phyloP scores from a whole-genome alignment of 2,797 vertebrate genomes.

The Pygocentrus nattereri region DNA sequence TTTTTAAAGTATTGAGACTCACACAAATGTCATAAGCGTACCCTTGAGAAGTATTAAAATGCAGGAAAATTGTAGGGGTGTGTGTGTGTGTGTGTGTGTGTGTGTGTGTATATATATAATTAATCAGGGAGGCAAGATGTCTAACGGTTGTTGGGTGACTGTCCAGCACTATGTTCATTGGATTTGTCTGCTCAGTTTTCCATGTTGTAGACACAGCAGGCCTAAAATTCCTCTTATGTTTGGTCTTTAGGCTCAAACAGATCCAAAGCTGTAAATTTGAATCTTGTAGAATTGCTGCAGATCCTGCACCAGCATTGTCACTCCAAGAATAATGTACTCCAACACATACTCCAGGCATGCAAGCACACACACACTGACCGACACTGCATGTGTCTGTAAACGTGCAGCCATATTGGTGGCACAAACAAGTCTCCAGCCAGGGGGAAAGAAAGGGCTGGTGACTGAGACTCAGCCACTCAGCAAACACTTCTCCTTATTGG shows the following conservation, averaged over 20 bases:
- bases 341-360: neutral
- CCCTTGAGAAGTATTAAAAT: too few relatives aligned
- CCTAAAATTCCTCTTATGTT: neutral
- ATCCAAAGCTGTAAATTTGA: neutral
- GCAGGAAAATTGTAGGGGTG: too few relatives aligned
- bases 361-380: conserved; percentile 1
- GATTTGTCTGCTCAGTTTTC: neutral
- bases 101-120: too few relatives aligned
- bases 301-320: neutral
- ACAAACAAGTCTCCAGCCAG: conserved; percentile 27
- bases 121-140: neutral
- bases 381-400: conserved; percentile 26
- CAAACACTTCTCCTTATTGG: conserved; percentile 58
- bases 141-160: neutral
- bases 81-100: too few relatives aligned
- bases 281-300: conserved; percentile 11
- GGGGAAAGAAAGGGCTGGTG: conserved; percentile 44
- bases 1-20: too few relatives aligned
- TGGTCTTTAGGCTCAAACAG: neutral
- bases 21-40: neutral
- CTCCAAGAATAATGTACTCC: neutral
- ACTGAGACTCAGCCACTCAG: conserved; percentile 52
- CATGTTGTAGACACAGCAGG: neutral
- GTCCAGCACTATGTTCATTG: neutral
- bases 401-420: conserved; percentile 33